Conservation (phyloP, 2,113 vertebrate species). For the Aspidoscelis tigris region DNA sequence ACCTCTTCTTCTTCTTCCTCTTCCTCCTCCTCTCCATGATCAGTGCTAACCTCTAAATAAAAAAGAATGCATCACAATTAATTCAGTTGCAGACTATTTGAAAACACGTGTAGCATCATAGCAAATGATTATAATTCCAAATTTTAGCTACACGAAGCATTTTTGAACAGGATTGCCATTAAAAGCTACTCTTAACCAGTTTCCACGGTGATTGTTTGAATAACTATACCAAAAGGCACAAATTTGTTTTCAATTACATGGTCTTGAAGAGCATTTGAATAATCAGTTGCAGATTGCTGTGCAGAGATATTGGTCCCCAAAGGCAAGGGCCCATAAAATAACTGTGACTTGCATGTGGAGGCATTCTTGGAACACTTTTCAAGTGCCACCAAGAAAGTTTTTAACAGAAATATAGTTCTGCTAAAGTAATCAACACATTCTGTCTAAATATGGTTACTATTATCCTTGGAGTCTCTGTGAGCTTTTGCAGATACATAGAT, state of each 20-base stretch:
- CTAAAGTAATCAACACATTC: slow-evolving; percentile 49
- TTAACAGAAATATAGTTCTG: slow-evolving; percentile 50
- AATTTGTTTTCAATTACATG: slow-evolving; percentile 46
- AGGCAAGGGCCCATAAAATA: slow-evolving; percentile 31
- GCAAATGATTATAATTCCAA: slow-evolving; percentile 58
- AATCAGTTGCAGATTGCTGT: slow-evolving; percentile 43
- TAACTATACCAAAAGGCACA: slow-evolving; percentile 52
- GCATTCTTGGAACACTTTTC: slow-evolving; percentile 46
- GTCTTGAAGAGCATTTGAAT: slow-evolving; percentile 51
- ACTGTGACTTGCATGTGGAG: slow-evolving; percentile 14
- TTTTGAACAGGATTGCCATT: slow-evolving; percentile 43
- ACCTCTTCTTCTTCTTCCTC: not conserved
- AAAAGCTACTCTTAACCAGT: slow-evolving; percentile 55
- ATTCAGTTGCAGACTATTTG: slow-evolving; percentile 42
- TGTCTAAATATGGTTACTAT: not conserved
- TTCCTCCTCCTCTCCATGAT: not conserved
- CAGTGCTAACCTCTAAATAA: slow-evolving; percentile 32
- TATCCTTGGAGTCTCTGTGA: not conserved
- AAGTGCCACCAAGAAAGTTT: slow-evolving; percentile 47
- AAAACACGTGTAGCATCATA: slow-evolving; percentile 47
- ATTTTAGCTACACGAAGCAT: slow-evolving; percentile 44
- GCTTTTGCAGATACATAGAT: not conserved
- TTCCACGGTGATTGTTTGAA: slow-evolving; percentile 60
- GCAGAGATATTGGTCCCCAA: slow-evolving; percentile 52
- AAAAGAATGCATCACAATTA: slow-evolving; percentile 30